Percentiles rank a stretch among this genome's conserved stretches.
phyloP scores from a whole-genome alignment of 2,113 vertebrate species.

The Microtus pennsylvanicus region DNA sequence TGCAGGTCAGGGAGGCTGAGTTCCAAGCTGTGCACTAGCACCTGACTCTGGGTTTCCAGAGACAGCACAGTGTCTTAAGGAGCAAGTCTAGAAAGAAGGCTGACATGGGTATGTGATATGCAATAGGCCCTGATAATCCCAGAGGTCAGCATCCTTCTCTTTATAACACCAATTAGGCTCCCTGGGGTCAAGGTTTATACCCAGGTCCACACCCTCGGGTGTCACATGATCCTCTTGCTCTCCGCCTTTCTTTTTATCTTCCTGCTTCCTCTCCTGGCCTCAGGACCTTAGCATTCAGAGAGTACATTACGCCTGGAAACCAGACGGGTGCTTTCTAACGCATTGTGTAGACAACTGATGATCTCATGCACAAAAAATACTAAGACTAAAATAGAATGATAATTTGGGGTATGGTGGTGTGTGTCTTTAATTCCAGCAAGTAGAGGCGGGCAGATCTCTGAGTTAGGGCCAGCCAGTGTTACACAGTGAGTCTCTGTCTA shows the following conservation, averaged over 20 bases:
- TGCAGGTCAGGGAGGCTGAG: not conserved
- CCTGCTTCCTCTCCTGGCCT: not conserved
- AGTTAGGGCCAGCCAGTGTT: not conserved
- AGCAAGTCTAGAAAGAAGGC: not conserved
- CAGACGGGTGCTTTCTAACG: not conserved
- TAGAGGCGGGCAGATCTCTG: not conserved
- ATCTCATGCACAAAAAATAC: not conserved
- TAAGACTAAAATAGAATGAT: not conserved
- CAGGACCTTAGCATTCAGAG: not conserved
- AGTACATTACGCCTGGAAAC: not conserved
- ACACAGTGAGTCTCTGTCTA: not conserved
- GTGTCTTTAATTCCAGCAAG: not conserved
- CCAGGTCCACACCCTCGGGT: not conserved
- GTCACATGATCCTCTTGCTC: not conserved
- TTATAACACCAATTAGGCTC: not conserved
- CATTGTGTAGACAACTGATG: not conserved
- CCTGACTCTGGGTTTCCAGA: slow-evolving; percentile 10
- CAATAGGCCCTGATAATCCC: not conserved
- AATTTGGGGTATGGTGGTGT: not conserved
- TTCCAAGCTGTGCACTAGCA: not conserved
- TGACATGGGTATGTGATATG: not conserved
- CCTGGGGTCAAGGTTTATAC: not conserved
- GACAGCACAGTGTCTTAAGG: not conserved
- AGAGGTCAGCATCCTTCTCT: not conserved
- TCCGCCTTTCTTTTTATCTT: not conserved